These are phyloP conservation scores for Saguinus imperator DNA, from an alignment of 2,113 vertebrate species.

Conservation along the genomic window DNA sequence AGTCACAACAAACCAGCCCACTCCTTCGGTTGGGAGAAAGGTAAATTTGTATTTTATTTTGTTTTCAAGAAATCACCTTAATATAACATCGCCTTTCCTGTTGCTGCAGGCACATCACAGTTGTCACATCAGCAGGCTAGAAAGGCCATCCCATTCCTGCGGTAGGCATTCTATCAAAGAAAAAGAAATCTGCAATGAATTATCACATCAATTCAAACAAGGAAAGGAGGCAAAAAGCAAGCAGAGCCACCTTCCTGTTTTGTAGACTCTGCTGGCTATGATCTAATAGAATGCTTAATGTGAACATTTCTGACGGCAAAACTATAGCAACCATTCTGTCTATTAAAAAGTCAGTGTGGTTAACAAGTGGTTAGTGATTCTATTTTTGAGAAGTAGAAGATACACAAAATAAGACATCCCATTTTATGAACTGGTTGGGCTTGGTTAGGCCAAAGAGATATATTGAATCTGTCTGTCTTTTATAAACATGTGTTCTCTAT, in stretches of 20 bases:
- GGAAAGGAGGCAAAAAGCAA: constrained; percentile 77
- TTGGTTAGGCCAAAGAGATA: constrained; percentile 67
- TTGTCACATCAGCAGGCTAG: constrained; percentile 90
- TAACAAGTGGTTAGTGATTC: constrained; percentile 85
- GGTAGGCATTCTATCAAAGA: constrained; percentile 89
- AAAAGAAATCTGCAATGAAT: constrained; percentile 86
- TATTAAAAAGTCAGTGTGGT: constrained; percentile 85
- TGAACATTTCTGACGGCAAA: constrained; percentile 82
- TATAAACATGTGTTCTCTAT: constrained; percentile 71
- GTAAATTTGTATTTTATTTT: constrained; percentile 70
- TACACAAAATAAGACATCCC: constrained; percentile 78
- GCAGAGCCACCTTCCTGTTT: constrained; percentile 82
- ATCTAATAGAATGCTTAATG: constrained; percentile 76
- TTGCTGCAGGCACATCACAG: constrained; percentile 75
- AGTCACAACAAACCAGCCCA: constrained; percentile 84
- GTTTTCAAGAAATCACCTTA: constrained; percentile 78
- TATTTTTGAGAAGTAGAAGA: constrained; percentile 81
- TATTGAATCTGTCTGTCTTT: constrained; percentile 75
- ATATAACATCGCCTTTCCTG: constrained; percentile 78
- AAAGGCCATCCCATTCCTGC: constrained; percentile 93
- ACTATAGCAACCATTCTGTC: constrained; percentile 74
- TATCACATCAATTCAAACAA: constrained; percentile 81
- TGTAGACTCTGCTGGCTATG: constrained; percentile 78
- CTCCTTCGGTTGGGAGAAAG: constrained; percentile 66
- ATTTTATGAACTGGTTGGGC: constrained; percentile 80